Evolutionary conservation across 2,113 vertebrate genomes (phyloP), one percentile per base, ranked within the genome.

Genomic region (Dissostichus mawsoni): DNA sequence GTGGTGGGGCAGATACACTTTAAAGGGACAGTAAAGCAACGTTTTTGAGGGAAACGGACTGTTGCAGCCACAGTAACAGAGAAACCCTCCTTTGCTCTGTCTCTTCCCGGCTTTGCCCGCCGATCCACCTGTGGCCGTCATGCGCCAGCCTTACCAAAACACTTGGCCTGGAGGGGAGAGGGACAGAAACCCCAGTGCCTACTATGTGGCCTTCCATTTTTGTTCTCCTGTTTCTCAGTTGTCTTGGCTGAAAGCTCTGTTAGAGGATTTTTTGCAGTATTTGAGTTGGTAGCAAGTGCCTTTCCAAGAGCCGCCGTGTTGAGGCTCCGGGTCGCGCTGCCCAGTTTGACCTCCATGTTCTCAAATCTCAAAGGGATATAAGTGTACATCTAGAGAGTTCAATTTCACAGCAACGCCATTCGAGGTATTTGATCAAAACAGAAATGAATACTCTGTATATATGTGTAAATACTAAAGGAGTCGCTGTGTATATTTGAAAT

Each of bases 401-500:
- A 85, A 74, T 92, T 92, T 91, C 90, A 90, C 93, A 93, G 92
- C 89, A 94, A 93, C 89, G 87, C 92, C 91, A 89, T 87, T 91
- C 84, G 90, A 93, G 92, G 94, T 95, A 95, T 95, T 96, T 94
- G 95, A 94, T 94, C 93, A 93, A 94, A 95, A 93, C 92, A 92
- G 88, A 94, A 93, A 92, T 77, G 76, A 94, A 85, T 91, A 87
- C 78, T 92, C 76, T 95, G 94, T 95, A 97, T 96, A 98, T 96
- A 99, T 94, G 93, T 99, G 97, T 99, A 99, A 93, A 99, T 98
- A 98, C 96, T 96, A 97, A 98, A 96, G 94, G 96, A 97, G 97
- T 97, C 97, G 94, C 96, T 98, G 97, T 99, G 97, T 98, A 98
- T 98, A 99, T 99, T 98, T 98, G 98, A 98, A 92, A 97, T 98